Percentiles rank a stretch among this genome's conserved stretches.
phyloP scores from a whole-genome alignment of 1,140 invertebrate species.

The Anoplophora glabripennis region DNA sequence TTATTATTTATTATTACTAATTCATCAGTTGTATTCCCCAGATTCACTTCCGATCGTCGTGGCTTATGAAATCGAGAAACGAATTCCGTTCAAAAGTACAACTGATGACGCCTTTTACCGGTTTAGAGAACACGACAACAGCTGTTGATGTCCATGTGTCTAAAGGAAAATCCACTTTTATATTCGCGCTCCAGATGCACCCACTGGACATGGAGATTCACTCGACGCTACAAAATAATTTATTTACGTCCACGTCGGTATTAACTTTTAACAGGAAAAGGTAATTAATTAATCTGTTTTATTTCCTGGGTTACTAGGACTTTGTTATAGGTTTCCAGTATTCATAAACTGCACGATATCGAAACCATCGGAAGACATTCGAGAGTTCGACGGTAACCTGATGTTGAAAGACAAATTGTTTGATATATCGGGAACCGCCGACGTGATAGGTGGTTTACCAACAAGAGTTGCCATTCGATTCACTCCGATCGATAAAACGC shows the following conservation, averaged over 20 bases:
- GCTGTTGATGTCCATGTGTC: slow-evolving; percentile 32
- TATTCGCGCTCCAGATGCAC: slow-evolving; percentile 29
- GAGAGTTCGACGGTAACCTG: slow-evolving; percentile 32
- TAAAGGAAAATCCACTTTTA: slow-evolving; percentile 26
- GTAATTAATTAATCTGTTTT: slow-evolving; percentile 10
- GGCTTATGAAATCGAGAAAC: slow-evolving; percentile 55
- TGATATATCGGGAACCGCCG: slow-evolving; percentile 34
- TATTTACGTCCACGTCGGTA: slow-evolving; percentile 27
- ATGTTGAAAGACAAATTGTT: slow-evolving; percentile 35
- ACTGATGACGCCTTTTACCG: slow-evolving; percentile 54
- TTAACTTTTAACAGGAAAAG: slow-evolving; percentile 35
- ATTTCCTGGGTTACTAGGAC: no score
- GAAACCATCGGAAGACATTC: slow-evolving; percentile 16
- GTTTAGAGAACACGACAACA: slow-evolving; percentile 51
- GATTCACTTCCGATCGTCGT: slow-evolving; percentile 40
- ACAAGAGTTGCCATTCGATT: slow-evolving; percentile 37
- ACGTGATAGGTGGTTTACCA: slow-evolving; percentile 32
- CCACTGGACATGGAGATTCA: slow-evolving; percentile 38
- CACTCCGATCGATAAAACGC: slow-evolving; percentile 32
- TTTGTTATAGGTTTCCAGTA: slow-evolving; percentile 34
- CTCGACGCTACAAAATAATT: slow-evolving; percentile 32
- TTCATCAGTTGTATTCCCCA: slow-evolving; percentile 14
- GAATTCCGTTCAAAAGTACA: slow-evolving; percentile 50
- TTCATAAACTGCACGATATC: slow-evolving; percentile 27
- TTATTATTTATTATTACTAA: no score